A percentile compares a stretch with the other conserved stretches of the same genome.
phyloP scores from a whole-genome alignment of 2,797 vertebrate genomes.

The Poecile montanus region DNA sequence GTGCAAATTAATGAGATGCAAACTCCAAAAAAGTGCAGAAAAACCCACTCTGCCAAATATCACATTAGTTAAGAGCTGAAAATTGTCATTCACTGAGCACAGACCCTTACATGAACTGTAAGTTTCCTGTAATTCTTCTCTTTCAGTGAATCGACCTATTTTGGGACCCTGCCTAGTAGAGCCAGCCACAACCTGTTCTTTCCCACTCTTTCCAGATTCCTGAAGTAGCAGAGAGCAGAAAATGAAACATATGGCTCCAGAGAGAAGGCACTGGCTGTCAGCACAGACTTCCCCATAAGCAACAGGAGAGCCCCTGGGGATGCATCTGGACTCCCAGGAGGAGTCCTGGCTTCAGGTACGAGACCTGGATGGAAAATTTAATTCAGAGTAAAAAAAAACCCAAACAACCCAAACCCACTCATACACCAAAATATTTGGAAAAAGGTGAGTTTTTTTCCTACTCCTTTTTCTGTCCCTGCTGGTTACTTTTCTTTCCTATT shows the following conservation, averaged over 20 bases:
- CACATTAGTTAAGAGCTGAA: not conserved
- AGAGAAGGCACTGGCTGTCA: not conserved
- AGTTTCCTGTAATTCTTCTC: not conserved
- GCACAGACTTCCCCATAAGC: not conserved
- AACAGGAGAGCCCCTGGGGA: not conserved
- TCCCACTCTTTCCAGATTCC: not conserved
- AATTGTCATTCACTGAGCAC: not conserved
- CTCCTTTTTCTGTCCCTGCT: not conserved
- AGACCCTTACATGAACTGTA: not conserved
- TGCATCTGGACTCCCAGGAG: not conserved
- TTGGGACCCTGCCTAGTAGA: not conserved
- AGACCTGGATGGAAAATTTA: not conserved
- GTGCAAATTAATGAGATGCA: not conserved
- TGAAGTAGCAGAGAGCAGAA: not conserved
- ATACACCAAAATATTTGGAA: not conserved
- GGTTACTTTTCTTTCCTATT: not conserved
- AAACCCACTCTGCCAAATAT: not conserved
- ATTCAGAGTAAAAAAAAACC: not conserved
- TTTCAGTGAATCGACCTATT: not conserved
- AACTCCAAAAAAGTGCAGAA: not conserved
- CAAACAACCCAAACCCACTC: not conserved
- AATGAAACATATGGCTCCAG: not conserved
- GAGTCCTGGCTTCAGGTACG: not conserved
- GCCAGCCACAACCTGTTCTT: not conserved
- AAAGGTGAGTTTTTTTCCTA: not conserved